Conservation (phyloP, 2,888 invertebrate species). For the Platycheirus albimanus region DNA sequence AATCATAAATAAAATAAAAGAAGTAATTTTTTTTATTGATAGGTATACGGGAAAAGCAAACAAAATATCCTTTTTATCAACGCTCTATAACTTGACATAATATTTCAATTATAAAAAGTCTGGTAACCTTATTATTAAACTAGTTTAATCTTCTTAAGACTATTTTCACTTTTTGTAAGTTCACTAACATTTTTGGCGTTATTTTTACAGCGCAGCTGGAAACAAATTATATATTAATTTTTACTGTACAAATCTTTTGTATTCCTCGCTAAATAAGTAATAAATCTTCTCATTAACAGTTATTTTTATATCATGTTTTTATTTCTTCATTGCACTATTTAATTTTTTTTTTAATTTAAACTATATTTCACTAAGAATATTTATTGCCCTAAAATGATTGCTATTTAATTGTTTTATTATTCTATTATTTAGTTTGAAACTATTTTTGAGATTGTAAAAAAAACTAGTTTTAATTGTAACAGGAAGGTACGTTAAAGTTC, state of each 20-base stretch:
- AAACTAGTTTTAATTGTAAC: conserved; percentile 26
- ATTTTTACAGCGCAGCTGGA: conserved; percentile 76
- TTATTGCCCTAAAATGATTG: conserved; percentile 74
- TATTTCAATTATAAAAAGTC: conserved; percentile 63
- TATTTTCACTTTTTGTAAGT: conserved; percentile 49
- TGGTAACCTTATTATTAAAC: conserved; percentile 48
- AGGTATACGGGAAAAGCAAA: too few relatives aligned
- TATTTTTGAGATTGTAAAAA: conserved; percentile 52
- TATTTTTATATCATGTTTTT: conserved; percentile 4
- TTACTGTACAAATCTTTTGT: conserved; percentile 58
- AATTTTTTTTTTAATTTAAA: conserved; percentile 37
- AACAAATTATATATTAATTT: conserved; percentile 54
- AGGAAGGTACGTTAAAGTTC: conserved; percentile 34
- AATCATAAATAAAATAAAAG: conserved; percentile 1
- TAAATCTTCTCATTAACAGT: conserved; percentile 23
- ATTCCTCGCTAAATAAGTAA: conserved; percentile 58
- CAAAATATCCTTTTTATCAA: conserved; percentile 48
- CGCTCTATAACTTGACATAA: conserved; percentile 37
- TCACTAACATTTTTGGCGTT: conserved; percentile 77
- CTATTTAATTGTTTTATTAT: conserved; percentile 63
- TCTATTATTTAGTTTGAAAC: conserved; percentile 36
- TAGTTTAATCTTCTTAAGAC: conserved; percentile 30
- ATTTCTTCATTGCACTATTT: conserved; percentile 16
- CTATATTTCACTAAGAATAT: conserved; percentile 65
- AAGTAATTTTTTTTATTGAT: too few relatives aligned